These are phyloP conservation scores for Taurulus bubalis DNA, from an alignment of 2,113 vertebrate species.

Conservation along the genomic window DNA sequence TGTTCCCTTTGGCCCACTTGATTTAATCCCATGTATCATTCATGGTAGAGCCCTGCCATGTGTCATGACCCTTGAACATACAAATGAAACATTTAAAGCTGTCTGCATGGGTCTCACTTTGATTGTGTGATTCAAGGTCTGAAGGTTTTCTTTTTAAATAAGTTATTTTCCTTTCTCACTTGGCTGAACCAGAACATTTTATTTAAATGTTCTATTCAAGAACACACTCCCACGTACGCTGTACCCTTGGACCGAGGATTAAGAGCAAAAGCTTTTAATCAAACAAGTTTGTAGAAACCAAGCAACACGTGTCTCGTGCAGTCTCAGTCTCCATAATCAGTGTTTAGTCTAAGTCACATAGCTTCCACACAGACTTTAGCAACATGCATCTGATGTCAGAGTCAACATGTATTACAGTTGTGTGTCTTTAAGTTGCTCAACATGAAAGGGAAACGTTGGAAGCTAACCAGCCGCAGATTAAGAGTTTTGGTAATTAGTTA, in stretches of 20 bases:
- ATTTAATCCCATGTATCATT: constrained; percentile 50
- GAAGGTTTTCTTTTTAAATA: constrained; percentile 7
- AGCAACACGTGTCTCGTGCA: too few relatives aligned
- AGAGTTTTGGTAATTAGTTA: neutral
- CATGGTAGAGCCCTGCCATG: constrained; percentile 21
- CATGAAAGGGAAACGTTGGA: neutral
- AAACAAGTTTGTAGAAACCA: neutral
- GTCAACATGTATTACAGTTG: neutral
- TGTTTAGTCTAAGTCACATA: neutral
- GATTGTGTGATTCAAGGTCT: constrained; percentile 20
- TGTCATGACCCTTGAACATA: constrained; percentile 46
- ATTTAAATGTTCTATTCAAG: constrained; percentile 25
- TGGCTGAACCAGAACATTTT: neutral
- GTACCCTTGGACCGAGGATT: neutral
- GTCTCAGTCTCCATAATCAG: neutral
- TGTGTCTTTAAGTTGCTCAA: neutral
- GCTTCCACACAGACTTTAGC: neutral
- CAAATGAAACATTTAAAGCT: constrained; percentile 58
- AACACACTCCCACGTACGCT: constrained; percentile 6
- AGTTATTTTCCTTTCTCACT: constrained; percentile 16
- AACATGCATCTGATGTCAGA: neutral
- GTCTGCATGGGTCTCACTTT: constrained; percentile 24
- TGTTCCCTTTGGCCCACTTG: constrained; percentile 14
- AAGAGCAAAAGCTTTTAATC: neutral
- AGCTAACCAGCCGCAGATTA: neutral